Evolutionary conservation across 1,140 invertebrate genomes (phyloP).

Genomic region (Trissolcus basalis): DNA sequence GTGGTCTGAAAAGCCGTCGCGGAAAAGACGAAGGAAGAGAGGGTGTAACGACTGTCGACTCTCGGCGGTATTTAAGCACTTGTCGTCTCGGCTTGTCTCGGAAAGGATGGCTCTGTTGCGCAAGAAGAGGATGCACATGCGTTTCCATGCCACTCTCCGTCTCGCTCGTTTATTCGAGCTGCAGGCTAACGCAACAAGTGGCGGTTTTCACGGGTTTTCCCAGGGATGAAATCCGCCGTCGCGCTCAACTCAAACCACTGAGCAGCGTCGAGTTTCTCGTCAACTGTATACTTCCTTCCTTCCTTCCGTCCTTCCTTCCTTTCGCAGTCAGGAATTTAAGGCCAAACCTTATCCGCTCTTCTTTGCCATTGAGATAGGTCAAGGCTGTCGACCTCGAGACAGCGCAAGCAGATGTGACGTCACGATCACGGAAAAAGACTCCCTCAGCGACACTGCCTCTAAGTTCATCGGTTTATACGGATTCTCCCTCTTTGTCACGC

Average conservation of each 20-base stretch:
- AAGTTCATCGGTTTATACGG: constrained; percentile 35
- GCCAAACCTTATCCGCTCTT: constrained; percentile 50
- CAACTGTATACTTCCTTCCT: constrained; percentile 31
- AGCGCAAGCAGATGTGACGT: constrained; percentile 36
- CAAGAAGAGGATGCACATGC: constrained; percentile 33
- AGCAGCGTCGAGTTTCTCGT: constrained; percentile 16
- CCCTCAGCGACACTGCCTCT: constrained; percentile 27
- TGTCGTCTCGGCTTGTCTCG: constrained; percentile 18
- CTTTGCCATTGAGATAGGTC: constrained; percentile 57
- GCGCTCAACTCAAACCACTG: constrained; percentile 66
- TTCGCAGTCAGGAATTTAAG: constrained; percentile 50
- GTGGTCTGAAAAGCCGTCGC: constrained; percentile 34
- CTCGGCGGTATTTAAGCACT: constrained; percentile 50
- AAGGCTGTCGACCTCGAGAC: constrained; percentile 56
- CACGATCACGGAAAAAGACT: constrained; percentile 39
- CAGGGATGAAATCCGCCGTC: constrained; percentile 71
- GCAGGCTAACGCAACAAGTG: constrained; percentile 75
- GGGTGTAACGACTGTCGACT: constrained; percentile 54
- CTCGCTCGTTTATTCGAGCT: constrained; percentile 66
- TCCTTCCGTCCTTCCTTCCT: constrained; percentile 34
- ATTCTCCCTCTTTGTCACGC: constrained; percentile 27
- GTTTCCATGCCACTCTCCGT: constrained; percentile 50
- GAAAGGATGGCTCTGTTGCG: constrained; percentile 45
- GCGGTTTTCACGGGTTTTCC: constrained; percentile 77
- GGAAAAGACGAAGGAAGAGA: constrained; percentile 36